phyloP scores from a whole-genome alignment of 2,888 invertebrate genomes.

The Diaphora mendica region DNA sequence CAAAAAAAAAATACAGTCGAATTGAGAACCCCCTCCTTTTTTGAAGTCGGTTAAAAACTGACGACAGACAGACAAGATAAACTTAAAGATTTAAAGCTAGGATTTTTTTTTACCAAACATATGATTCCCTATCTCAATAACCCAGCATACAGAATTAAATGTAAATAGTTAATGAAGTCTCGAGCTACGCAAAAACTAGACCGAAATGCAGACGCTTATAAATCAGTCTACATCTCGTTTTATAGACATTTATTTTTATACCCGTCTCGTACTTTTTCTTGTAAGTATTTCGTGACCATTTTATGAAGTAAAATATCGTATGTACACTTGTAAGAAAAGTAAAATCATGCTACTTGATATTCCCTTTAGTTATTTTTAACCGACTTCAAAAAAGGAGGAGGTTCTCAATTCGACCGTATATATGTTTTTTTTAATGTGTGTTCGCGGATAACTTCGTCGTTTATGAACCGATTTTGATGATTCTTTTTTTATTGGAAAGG shows the following conservation, averaged over 20 bases:
- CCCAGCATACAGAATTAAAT: slow-evolving; percentile 20
- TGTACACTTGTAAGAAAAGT: neutral
- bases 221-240: slow-evolving; percentile 35
- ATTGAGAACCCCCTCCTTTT: too few species aligned
- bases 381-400: too few species aligned
- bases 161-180: slow-evolving; percentile 26
- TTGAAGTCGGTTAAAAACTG: neutral
- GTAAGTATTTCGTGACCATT: slow-evolving; percentile 5
- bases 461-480: too few species aligned
- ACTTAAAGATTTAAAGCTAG: neutral
- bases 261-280: neutral
- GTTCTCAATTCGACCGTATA: too few species aligned
- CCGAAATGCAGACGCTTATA: slow-evolving; percentile 38
- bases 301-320: neutral
- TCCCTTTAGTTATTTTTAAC: neutral
- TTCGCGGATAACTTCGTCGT: too few species aligned
- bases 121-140: neutral
- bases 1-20: too few species aligned
- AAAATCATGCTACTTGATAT: neutral
- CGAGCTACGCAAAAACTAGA: slow-evolving; percentile 32
- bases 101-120: neutral
- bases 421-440: too few species aligned
- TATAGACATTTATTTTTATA: slow-evolving; percentile 33
- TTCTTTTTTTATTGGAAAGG: too few species aligned
- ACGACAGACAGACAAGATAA: neutral